Percentiles rank a stretch among this genome's conserved stretches.
These are phyloP conservation scores for Potamarius usumacintae DNA, from an alignment of 2,113 vertebrate species.

Conservation along the genomic window DNA sequence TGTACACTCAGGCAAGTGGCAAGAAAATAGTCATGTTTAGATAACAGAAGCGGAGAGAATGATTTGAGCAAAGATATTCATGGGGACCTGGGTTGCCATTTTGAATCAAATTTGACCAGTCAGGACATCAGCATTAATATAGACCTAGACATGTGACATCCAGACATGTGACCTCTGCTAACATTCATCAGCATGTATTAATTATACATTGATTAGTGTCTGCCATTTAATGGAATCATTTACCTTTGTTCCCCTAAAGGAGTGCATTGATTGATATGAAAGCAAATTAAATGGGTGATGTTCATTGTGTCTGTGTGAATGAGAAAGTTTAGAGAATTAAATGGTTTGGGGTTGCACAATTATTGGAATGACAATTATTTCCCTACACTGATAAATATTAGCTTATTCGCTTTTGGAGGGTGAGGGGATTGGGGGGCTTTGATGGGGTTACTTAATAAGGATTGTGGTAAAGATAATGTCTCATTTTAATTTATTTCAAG, in stretches of 20 bases:
- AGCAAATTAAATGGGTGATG: slow-evolving; percentile 56
- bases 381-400: slow-evolving; percentile 50
- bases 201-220: slow-evolving; percentile 66
- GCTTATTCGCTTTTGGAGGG: slow-evolving; percentile 40
- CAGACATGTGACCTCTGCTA: slow-evolving; percentile 47
- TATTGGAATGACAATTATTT: slow-evolving; percentile 61
- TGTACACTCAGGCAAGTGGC: neutral
- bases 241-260: slow-evolving; percentile 58
- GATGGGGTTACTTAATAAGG: slow-evolving; percentile 43
- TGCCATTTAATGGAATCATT: slow-evolving; percentile 61
- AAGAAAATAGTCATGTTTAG: slow-evolving; percentile 12
- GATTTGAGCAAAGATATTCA: slow-evolving; percentile 29
- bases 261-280: slow-evolving; percentile 66
- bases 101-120: slow-evolving; percentile 34
- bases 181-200: slow-evolving; percentile 58
- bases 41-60: slow-evolving; percentile 14
- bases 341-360: slow-evolving; percentile 53
- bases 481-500: neutral
- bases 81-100: slow-evolving; percentile 22
- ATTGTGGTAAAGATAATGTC: slow-evolving; percentile 5
- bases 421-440: neutral
- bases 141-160: slow-evolving; percentile 38
- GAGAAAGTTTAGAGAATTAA: slow-evolving; percentile 61
- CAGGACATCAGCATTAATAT: slow-evolving; percentile 35
- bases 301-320: slow-evolving; percentile 42